Evolutionary conservation across 2,797 vertebrate genomes (phyloP), one percentile per base, ranked within the genome.

Genomic region (Rhinatrema bivittatum): DNA sequence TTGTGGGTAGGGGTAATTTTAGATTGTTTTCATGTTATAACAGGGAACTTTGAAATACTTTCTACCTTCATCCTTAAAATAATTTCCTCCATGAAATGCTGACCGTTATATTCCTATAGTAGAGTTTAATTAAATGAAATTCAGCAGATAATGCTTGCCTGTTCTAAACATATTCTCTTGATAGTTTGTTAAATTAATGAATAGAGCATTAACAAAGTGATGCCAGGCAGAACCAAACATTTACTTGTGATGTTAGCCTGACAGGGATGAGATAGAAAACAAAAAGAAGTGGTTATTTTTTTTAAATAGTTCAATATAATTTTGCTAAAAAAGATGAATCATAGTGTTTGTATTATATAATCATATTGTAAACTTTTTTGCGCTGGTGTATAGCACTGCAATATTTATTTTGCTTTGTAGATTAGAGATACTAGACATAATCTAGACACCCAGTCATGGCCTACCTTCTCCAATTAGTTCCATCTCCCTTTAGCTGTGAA

Each of bases 71-170:
- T 61, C 60, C 65, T 58, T 64, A 50, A 65, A 73, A 61, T 53
- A 60, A 65, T 64, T 61, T 60, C 47, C 57, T 65, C 38, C 39
- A 5, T 50, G 52, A 72, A 53, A 60, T 67, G 70, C 76, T 75
- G 72, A 62, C 71, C 68, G 76, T 72, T 56, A 31, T 37, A 31
- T 17, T 66, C 53, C 57, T 65, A 28, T 50, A 61, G 54, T 31
- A 43, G 49, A 57, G 62, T 74, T 74, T 81, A 77, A 81, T 81
- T 78, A 79, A 74, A 75, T 57, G 70, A 56, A 70, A 67, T 71
- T 52, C 38, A 53, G 60, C 59, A 68, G 80, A 74, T 65, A 77
- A 65, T 65, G 53, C 75, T 39, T 47, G 61, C 57, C 62, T 39
- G 15, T 67, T 72, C 57, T 65, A 36, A 52, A 65, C 36, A 28